Base-by-base conservation (phyloP, 2,888 invertebrate species). In the Ditula angustiorana region DNA sequence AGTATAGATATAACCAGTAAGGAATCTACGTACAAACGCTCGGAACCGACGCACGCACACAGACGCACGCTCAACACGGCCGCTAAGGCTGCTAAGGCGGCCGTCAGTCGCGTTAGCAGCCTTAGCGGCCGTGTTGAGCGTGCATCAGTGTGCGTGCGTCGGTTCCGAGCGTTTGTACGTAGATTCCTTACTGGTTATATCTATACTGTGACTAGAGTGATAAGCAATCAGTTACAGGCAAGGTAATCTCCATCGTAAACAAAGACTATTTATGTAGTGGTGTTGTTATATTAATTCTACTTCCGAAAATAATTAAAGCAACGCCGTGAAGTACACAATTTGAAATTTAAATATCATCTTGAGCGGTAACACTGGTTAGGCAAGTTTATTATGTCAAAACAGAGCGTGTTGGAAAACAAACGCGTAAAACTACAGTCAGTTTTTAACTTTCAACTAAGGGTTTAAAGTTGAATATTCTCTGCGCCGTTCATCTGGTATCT, bases 221-320 rank as follows among this genome's bases (percentile, higher is more conserved):
- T 64, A 64, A 64, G 63, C 58, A 44, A 58, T 58, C 57, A 21
- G 37, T 24, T 16, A 41, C 50, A 44, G 33, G 46, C 58, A 46
- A 52, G 52, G 58, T 35, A 58, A 58, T 52, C 58, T 44, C 46
- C 33, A 52, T 58, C 21, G 41, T 64, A 52, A 64, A 64, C 63
- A 58, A 52, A 33, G 24, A 52, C 23, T 52, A 64, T 58, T 58
- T 58, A 56, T 30, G 7, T 24, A 50, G 24, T 37, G 7, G 35
- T 8, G 16, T 44, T 46, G 26, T 52, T 64, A 46, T 58, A 30
- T 46, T 58, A 52, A 11, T 26, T 19, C 24, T 2, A 26, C 46
- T 26, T 58, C 35, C 58, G 52, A 64, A 64, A 58, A 46, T 28
- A 37, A 46, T 33, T 47, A 37, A 60, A 37, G 21, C 7, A 52